A percentile compares a stretch with the other conserved stretches of the same genome.
These are phyloP conservation scores for Temnopleurus reevesii DNA, from an alignment of 53 echinoderm and acorn worm genomes.

Conservation along the genomic window DNA sequence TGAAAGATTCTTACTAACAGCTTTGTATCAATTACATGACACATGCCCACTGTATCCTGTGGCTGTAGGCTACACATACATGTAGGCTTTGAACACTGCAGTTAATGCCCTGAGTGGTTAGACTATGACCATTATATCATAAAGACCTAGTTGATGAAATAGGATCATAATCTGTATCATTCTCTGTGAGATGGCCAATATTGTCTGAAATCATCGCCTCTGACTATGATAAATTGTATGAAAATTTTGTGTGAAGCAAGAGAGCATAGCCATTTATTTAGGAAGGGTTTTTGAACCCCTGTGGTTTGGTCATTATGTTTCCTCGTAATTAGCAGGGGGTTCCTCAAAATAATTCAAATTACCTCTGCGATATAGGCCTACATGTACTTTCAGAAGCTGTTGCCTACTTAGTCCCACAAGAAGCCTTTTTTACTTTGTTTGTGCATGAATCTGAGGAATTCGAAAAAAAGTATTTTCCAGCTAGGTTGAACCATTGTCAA, in stretches of 20 bases:
- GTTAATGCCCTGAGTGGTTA: no score
- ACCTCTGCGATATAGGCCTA: background rate
- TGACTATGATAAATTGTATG: background rate
- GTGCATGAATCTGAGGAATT: background rate
- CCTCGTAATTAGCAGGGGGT: background rate
- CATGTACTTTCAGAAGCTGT: background rate
- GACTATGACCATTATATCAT: no score
- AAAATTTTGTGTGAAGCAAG: background rate
- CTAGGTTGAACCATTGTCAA: background rate
- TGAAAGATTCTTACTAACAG: no score
- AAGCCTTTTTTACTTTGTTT: no score
- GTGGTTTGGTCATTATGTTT: background rate
- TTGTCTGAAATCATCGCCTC: background rate
- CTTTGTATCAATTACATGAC: no score
- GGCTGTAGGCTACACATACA: no score
- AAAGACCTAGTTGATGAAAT: no score
- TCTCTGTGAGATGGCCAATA: no score
- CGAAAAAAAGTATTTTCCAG: background rate
- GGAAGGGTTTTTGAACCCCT: background rate
- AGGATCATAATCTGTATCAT: no score
- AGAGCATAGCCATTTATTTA: background rate
- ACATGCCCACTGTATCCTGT: no score
- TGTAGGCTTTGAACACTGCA: no score
- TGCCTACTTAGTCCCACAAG: no score
- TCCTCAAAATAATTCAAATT: background rate